These are phyloP conservation scores for Plemyria rubiginata DNA, from an alignment of 2,888 invertebrate genomes.

Conservation along the genomic window DNA sequence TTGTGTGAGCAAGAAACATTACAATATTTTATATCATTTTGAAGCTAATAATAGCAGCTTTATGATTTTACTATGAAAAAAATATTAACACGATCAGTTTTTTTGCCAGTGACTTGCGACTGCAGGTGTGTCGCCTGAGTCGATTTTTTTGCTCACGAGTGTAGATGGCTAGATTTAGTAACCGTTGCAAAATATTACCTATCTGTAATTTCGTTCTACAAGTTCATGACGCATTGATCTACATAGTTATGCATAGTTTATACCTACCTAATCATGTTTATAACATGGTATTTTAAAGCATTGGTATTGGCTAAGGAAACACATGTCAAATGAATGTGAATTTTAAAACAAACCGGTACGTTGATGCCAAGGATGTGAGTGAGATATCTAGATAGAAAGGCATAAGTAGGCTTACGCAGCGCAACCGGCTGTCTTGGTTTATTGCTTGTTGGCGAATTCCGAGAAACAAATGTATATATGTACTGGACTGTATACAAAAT, in stretches of 20 bases:
- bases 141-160: too few relatives aligned
- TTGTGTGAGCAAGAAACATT: too few relatives aligned
- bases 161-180: conserved; percentile 35
- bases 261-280: conserved; percentile 31
- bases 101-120: too few relatives aligned
- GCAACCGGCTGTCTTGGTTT: conserved; percentile 25
- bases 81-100: too few relatives aligned
- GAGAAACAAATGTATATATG: conserved; percentile 9
- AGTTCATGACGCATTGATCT: conserved; percentile 43
- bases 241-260: conserved; percentile 42
- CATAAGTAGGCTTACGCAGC: conserved; percentile 23
- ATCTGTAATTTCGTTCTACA: conserved; percentile 37
- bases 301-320: conserved; percentile 39
- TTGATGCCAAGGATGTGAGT: conserved; percentile 27
- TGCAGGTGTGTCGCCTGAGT: too few relatives aligned
- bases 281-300: conserved; percentile 34
- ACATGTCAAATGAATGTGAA: conserved; percentile 39
- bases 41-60: too few relatives aligned
- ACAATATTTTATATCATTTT: too few relatives aligned
- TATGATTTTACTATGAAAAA: too few relatives aligned
- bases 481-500: background rate
- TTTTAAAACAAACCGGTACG: conserved; percentile 34
- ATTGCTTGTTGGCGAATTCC: conserved; percentile 20
- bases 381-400: conserved; percentile 19
- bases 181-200: conserved; percentile 38